Base-by-base conservation (phyloP, 35 echinoderm and acorn worm species). In the Stichopus chloronotus region DNA sequence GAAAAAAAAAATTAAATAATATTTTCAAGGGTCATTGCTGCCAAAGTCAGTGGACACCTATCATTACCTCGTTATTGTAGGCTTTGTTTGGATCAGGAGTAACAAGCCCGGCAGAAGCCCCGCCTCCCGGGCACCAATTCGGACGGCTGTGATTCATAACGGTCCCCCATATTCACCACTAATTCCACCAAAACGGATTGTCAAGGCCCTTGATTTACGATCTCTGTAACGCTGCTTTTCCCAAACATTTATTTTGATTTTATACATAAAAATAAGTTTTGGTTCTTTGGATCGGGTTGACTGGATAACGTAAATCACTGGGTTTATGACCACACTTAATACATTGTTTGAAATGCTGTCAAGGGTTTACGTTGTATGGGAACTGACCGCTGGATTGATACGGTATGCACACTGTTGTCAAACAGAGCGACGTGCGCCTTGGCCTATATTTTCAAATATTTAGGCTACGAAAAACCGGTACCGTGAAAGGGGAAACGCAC, bases 331-430 rank as follows among this genome's bases (percentile, higher is more conserved):
- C 82, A 59, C 82, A 85, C 82, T 85, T 85, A 85, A 85, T 43
- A 85, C 20, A 21, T 85, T 85, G 82, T 85, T 85, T 85, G 82
- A 85, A 85, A 85, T 85, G 52, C 82, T 85, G 82, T 85, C 82
- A 58, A 74, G 82, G 5, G 82, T 12, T 53, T 12, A 85, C 19
- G 55, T 43, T 43, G 24, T 56, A 85, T 85, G 22, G 58, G 12
- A 74, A 85, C 54, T 85, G 82, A 85, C 82, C 82, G 82, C 19
- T 53, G 82, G 57, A 20, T 7, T 85, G 82, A 19, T 58, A 85
- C 82, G 82, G 82, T 85, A 85, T 85, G 82, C 82, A 58, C 82
- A 58, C 55, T 85, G 82, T 85, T 85, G 54, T 85, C 82, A 85
- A 85, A 85, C 82, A 85, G 82, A 17, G 22, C 69, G 69, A n/a